Conservation (phyloP, 1,140 invertebrate species). For the Cydia strobilella region DNA sequence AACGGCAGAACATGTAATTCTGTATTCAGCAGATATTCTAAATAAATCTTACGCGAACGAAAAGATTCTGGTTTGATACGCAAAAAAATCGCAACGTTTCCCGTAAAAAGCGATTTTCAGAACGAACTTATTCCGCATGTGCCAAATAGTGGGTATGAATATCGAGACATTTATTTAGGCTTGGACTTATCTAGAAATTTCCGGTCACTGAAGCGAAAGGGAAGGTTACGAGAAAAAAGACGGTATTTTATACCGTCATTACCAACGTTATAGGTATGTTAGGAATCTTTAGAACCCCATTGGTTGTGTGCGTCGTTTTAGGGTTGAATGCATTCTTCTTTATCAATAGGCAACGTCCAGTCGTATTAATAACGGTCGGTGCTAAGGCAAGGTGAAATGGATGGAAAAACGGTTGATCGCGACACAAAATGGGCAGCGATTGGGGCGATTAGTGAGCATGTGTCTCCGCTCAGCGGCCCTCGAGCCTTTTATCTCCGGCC, state of each 20-base stretch:
- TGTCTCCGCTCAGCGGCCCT: slow-evolving; percentile 41
- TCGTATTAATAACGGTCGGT: slow-evolving; percentile 24
- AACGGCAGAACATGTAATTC: slow-evolving; percentile 24
- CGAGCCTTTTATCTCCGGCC: slow-evolving; percentile 56
- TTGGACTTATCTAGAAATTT: slow-evolving; percentile 65
- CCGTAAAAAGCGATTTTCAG: slow-evolving; percentile 13
- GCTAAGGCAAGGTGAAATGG: slow-evolving; percentile 23
- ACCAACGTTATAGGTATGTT: slow-evolving; percentile 32
- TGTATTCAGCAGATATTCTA: slow-evolving; percentile 30
- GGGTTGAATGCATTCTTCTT: slow-evolving; percentile 32
- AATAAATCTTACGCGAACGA: slow-evolving; percentile 23
- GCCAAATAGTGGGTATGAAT: slow-evolving; percentile 46
- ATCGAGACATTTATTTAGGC: slow-evolving; percentile 52
- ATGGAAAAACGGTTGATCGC: slow-evolving; percentile 32
- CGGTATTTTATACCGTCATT: slow-evolving; percentile 48
- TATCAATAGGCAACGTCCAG: slow-evolving; percentile 26
- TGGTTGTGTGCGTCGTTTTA: slow-evolving; percentile 15
- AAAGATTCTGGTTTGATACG: slow-evolving; percentile 27
- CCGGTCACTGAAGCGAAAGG: slow-evolving; percentile 61
- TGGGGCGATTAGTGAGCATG: slow-evolving; percentile 45
- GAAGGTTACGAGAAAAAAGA: slow-evolving; percentile 46
- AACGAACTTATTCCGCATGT: slow-evolving; percentile 30
- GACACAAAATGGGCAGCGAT: slow-evolving; percentile 43
- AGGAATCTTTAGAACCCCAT: slow-evolving; percentile 18
- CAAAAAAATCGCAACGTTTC: slow-evolving; percentile 27